Percentiles rank a stretch among this genome's conserved stretches.
Conservation (phyloP, 2,888 invertebrate species). For the Agrochola litura region DNA sequence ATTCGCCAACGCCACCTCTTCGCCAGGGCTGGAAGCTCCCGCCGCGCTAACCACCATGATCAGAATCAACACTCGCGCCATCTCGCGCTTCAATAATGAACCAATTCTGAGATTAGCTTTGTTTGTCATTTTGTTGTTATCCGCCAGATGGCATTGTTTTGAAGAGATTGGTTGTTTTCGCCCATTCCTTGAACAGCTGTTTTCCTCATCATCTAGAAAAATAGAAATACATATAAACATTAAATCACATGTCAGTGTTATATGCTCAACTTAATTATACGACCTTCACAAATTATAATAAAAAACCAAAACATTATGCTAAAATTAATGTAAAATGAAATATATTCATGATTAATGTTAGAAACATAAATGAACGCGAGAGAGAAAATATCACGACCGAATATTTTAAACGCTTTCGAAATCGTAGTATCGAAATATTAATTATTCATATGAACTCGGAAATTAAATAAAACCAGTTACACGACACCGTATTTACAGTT, state of each 20-base stretch:
- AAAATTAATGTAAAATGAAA: slow-evolving; percentile 35
- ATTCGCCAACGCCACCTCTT: slow-evolving; percentile 86
- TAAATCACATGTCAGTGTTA: slow-evolving; percentile 4
- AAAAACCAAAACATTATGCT: slow-evolving; percentile 37
- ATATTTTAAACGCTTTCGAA: slow-evolving; percentile 72
- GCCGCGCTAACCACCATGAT: slow-evolving; percentile 65
- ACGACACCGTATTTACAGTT: slow-evolving; percentile 66
- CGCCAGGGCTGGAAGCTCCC: slow-evolving; percentile 70
- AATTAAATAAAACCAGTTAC: slow-evolving; percentile 69
- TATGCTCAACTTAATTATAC: slow-evolving; percentile 1
- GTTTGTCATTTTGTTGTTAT: slow-evolving; percentile 68
- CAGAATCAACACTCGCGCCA: slow-evolving; percentile 79
- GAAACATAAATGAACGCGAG: slow-evolving; percentile 50
- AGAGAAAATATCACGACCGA: slow-evolving; percentile 70
- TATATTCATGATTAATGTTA: slow-evolving; percentile 57
- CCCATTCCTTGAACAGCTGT: slow-evolving; percentile 54
- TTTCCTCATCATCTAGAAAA: slow-evolving; percentile 71
- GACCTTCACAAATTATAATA: slow-evolving; percentile 47
- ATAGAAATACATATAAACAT: slow-evolving; percentile 40
- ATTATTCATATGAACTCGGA: slow-evolving; percentile 72
- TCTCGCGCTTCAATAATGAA: slow-evolving; percentile 70
- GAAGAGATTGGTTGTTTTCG: slow-evolving; percentile 54
- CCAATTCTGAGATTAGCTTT: slow-evolving; percentile 55
- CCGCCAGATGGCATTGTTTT: slow-evolving; percentile 71
- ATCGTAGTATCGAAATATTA: slow-evolving; percentile 66